Percentiles rank a stretch among this genome's conserved stretches.
These are phyloP conservation scores for Moxostoma hubbsi DNA, from an alignment of 2,797 vertebrate genomes.

Conservation along the genomic window DNA sequence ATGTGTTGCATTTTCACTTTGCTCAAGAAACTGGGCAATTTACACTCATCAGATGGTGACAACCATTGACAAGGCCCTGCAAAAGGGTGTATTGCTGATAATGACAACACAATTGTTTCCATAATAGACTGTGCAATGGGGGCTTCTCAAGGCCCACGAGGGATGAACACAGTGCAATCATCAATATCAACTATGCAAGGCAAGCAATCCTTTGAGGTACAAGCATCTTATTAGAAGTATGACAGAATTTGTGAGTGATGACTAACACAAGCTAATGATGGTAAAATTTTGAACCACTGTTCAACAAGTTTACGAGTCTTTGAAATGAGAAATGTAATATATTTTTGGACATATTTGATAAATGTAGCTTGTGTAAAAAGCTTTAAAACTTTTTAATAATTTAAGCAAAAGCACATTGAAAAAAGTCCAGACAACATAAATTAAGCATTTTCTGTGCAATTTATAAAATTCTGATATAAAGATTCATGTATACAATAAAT, in stretches of 20 bases:
- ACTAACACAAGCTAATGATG: not conserved
- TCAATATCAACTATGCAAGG: slow-evolving; percentile 9
- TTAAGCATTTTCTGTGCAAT: not conserved
- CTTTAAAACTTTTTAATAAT: slow-evolving; percentile 8
- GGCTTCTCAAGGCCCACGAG: slow-evolving; percentile 11
- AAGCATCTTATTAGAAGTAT: not conserved
- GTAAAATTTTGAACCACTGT: not conserved
- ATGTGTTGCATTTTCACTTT: slow-evolving; percentile 57
- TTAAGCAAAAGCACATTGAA: not conserved
- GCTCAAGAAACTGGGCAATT: slow-evolving; percentile 54
- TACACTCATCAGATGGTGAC: slow-evolving; percentile 50
- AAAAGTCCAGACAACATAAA: not conserved
- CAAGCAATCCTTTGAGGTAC: slow-evolving; percentile 55
- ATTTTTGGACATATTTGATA: not conserved
- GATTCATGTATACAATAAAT: no score
- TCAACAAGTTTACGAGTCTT: not conserved
- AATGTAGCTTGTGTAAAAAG: not conserved
- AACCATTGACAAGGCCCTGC: slow-evolving; percentile 44
- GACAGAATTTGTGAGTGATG: not conserved
- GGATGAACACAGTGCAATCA: slow-evolving; percentile 15
- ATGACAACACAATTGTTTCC: slow-evolving; percentile 71
- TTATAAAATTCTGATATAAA: not conserved
- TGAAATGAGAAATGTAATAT: not conserved
- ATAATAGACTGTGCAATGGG: slow-evolving; percentile 62
- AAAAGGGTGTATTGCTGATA: slow-evolving; percentile 61